These are phyloP conservation scores for Zhengitettix transpicula DNA, from an alignment of 2,888 invertebrate genomes.

Conservation along the genomic window DNA sequence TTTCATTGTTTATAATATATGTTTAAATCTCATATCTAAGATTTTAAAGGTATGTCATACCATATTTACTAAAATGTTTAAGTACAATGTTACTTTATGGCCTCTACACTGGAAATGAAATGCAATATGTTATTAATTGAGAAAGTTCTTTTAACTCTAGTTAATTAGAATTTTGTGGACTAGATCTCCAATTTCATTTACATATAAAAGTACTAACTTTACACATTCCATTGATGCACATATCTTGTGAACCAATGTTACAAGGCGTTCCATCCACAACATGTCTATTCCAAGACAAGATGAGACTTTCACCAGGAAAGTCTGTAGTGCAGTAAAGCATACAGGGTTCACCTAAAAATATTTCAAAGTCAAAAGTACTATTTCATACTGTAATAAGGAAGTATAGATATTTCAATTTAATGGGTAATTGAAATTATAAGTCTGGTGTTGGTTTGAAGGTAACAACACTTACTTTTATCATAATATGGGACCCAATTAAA, in stretches of 20 bases:
- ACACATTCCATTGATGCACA: conserved; percentile 67
- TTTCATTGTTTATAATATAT: too few relatives aligned
- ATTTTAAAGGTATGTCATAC: too few relatives aligned
- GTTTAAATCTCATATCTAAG: too few relatives aligned
- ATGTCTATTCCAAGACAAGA: conserved; percentile 55
- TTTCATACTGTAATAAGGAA: too few relatives aligned
- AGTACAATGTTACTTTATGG: neutral
- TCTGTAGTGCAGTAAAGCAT: conserved; percentile 54
- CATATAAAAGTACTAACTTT: conserved; percentile 32
- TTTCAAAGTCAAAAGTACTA: neutral
- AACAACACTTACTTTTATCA: neutral
- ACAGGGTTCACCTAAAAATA: conserved; percentile 50
- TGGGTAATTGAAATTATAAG: too few relatives aligned
- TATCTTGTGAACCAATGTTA: conserved; percentile 59
- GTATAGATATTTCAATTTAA: too few relatives aligned
- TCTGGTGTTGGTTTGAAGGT: too few relatives aligned
- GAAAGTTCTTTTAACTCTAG: too few relatives aligned
- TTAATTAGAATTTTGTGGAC: too few relatives aligned
- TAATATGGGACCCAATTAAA: neutral
- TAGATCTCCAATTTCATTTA: too few relatives aligned
- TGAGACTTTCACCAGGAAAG: conserved; percentile 42
- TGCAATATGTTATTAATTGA: neutral
- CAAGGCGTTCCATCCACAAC: conserved; percentile 77
- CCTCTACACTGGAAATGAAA: neutral
- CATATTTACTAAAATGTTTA: too few relatives aligned